These are phyloP conservation scores for Ceratosolen solmsi DNA, from an alignment of 1,140 invertebrate genomes.

Conservation along the genomic window DNA sequence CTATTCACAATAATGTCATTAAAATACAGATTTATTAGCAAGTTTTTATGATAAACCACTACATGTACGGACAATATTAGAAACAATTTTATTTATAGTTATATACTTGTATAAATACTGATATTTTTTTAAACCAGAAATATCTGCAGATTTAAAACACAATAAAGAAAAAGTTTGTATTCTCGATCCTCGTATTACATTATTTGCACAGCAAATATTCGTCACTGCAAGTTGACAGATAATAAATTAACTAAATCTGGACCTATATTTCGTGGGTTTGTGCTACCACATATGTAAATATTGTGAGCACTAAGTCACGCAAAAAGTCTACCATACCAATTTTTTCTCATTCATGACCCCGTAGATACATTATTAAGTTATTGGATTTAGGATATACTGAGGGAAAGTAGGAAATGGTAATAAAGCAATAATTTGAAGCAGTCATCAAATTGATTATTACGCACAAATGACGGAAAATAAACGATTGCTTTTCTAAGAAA, in stretches of 20 bases:
- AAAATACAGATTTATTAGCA: too few species aligned
- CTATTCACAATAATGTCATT: too few species aligned
- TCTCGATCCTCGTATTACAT: neutral
- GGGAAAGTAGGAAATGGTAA: too few species aligned
- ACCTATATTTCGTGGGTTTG: neutral
- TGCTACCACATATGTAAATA: neutral
- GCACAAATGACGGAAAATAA: too few species aligned
- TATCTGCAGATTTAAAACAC: neutral
- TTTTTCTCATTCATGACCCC: neutral
- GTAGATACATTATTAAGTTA: neutral
- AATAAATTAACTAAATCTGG: slow-evolving; percentile 1
- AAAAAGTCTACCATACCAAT: neutral
- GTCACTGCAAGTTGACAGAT: neutral
- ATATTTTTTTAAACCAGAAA: neutral
- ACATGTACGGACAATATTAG: too few species aligned
- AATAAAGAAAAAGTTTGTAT: neutral
- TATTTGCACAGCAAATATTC: neutral
- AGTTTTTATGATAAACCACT: too few species aligned
- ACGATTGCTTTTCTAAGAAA: neutral
- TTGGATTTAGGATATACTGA: too few species aligned
- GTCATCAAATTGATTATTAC: too few species aligned
- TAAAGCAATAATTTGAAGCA: too few species aligned
- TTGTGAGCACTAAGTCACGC: neutral
- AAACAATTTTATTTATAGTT: too few species aligned
- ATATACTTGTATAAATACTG: too few species aligned